A percentile compares a stretch with the other conserved stretches of the same genome.
phyloP scores from a whole-genome alignment of 2,113 vertebrate species.

The Ellobius talpinus region DNA sequence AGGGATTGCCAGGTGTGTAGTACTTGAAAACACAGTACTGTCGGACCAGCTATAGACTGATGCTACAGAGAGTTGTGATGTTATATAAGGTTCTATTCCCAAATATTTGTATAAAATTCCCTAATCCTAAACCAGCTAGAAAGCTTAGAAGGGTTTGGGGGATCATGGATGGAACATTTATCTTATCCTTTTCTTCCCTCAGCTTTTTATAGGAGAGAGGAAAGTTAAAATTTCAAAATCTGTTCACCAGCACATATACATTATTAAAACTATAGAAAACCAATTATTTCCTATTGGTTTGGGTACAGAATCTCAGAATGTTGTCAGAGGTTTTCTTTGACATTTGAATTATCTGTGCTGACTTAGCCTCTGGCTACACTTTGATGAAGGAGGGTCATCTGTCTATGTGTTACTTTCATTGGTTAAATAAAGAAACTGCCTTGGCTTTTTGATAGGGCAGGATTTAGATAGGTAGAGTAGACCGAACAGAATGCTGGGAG shows the following conservation, averaged over 20 bases:
- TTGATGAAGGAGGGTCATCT: too few species aligned
- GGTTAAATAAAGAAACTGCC: too few species aligned
- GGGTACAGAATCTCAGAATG: slow-evolving; percentile 61
- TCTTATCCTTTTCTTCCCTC: slow-evolving; percentile 11
- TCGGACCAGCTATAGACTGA: slow-evolving; percentile 7
- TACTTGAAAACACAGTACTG: not conserved
- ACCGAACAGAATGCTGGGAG: too few species aligned
- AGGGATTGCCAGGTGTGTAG: not conserved
- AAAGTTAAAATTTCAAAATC: slow-evolving; percentile 54
- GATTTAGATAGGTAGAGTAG: too few species aligned
- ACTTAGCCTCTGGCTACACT: slow-evolving; percentile 27
- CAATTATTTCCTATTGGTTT: slow-evolving; percentile 68
- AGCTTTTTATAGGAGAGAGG: not conserved
- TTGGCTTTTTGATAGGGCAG: too few species aligned
- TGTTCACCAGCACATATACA: slow-evolving; percentile 69
- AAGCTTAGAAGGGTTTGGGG: slow-evolving; percentile 2
- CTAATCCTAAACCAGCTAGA: slow-evolving; percentile 44
- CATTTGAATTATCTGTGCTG: not conserved
- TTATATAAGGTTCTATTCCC: not conserved
- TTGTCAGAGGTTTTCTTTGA: slow-evolving; percentile 59
- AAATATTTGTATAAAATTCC: not conserved
- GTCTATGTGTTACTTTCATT: too few species aligned
- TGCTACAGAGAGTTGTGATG: slow-evolving; percentile 27
- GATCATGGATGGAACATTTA: not conserved
- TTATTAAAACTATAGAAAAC: slow-evolving; percentile 71